Evolutionary conservation across 1,140 invertebrate genomes (phyloP), one percentile per base, ranked within the genome.

Genomic region (Diorhabda carinulata): DNA sequence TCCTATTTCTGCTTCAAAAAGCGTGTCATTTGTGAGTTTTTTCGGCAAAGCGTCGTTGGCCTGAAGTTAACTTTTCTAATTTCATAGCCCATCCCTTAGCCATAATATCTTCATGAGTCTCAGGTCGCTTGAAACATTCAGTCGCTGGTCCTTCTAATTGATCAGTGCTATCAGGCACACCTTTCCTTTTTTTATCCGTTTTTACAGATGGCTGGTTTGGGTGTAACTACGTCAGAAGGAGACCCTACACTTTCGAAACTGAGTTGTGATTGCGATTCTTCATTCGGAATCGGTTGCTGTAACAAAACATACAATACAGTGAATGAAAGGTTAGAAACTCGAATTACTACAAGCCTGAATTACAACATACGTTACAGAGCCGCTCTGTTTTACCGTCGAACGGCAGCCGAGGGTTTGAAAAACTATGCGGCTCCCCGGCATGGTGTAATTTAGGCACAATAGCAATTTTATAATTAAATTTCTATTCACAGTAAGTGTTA

Each of bases 1-100:
- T 6, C 64, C 64, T 44, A 66, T 57, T 66, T 66, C 52, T 40
- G 64, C 64, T 66, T 66, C 52, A 25, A 25, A 25, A 25, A 25
- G 25, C 25, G 25, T 25, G 25, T 25, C 25, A 25, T 25, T 25
- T 25, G 57, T 25, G 25, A 40, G 2, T 56, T 65, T 57, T 57
- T 52, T 61, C 60, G 9, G 10, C 60, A 43, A 41, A 61, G n/a
- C 60, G 10, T 61, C 60, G 60, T 61, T 43, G 10, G 40, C 8
- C 56, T 10, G 56, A 0, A 25, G 25, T 25, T 25, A 25, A 25
- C 2, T 25, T 25, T 25, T 25, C 2, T 25, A 25, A 25, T 25
- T 25, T 25, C 25, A 25, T 25, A 25, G 25, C 1, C 25, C 25
- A 25, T 25, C 25, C 25, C 25, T 25, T 25, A 25, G 25, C 25